Percentiles rank a stretch among this genome's conserved stretches.
phyloP scores from a whole-genome alignment of 2,888 invertebrate species.

The Leptothorax acervorum region DNA sequence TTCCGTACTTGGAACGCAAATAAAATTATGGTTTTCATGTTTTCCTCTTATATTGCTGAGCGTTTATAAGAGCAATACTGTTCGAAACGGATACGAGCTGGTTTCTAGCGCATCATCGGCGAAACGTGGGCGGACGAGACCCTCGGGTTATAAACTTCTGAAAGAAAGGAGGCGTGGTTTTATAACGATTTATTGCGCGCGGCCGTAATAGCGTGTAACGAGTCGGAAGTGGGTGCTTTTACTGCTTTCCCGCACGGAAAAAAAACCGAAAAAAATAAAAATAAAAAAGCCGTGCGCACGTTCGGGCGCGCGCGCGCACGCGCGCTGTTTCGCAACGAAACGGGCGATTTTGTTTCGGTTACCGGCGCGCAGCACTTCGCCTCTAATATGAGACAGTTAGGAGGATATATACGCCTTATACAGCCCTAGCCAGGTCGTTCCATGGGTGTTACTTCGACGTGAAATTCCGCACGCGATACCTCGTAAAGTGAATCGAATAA shows the following conservation, averaged over 20 bases:
- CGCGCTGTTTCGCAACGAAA: slow-evolving; percentile 31
- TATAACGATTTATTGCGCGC: slow-evolving; percentile 61
- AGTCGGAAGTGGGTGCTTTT: slow-evolving; percentile 58
- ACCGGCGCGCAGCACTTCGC: slow-evolving; percentile 40
- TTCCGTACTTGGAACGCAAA: not conserved
- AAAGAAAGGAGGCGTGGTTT: slow-evolving; percentile 63
- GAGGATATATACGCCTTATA: slow-evolving; percentile 44
- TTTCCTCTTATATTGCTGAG: not conserved
- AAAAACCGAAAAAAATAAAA: slow-evolving; percentile 4
- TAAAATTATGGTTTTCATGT: not conserved
- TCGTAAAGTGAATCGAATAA: slow-evolving; percentile 53
- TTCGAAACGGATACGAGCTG: slow-evolving; percentile 33
- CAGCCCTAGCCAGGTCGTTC: slow-evolving; percentile 25
- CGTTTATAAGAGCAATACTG: slow-evolving; percentile 27
- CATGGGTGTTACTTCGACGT: slow-evolving; percentile 38
- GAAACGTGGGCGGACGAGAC: slow-evolving; percentile 55
- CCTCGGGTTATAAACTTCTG: slow-evolving; percentile 53
- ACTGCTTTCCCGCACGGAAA: slow-evolving; percentile 23
- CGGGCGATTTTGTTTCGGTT: slow-evolving; percentile 52
- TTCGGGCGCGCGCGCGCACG: not conserved
- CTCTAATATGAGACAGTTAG: slow-evolving; percentile 53
- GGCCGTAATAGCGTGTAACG: slow-evolving; percentile 54
- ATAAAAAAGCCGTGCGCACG: not conserved
- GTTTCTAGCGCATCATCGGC: slow-evolving; percentile 50
- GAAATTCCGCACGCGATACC: slow-evolving; percentile 48